Conservation (phyloP, 2,888 invertebrate genomes). For the Pristionchus maxplancki region DNA sequence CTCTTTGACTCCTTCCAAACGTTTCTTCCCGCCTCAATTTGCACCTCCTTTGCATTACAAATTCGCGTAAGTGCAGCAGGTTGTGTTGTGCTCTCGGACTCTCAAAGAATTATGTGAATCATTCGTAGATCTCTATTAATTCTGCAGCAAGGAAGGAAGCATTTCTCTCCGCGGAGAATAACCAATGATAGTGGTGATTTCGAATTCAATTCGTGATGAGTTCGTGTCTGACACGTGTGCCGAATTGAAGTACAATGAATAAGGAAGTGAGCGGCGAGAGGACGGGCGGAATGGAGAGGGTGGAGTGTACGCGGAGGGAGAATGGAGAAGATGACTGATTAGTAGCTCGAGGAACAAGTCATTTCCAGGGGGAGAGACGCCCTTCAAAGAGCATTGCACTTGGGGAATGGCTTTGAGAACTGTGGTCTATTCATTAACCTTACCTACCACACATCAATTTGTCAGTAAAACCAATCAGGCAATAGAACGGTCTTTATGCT, state of each 20-base stretch:
- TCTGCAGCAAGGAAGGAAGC: neutral
- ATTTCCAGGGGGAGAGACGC: neutral
- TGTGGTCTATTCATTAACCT: neutral
- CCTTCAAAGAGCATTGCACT: slow-evolving; percentile 9
- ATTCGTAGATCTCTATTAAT: neutral
- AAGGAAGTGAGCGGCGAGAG: neutral
- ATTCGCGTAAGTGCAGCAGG: neutral
- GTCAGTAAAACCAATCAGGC: too few relatives aligned
- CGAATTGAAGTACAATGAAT: slow-evolving; percentile 38
- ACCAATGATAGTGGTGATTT: slow-evolving; percentile 28
- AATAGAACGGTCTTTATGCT: slow-evolving; percentile 35
- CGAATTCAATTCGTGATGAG: slow-evolving; percentile 39
- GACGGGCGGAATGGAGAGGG: neutral
- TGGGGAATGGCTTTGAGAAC: neutral
- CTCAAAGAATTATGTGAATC: too few relatives aligned
- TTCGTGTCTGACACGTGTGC: slow-evolving; percentile 15
- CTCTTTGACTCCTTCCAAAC: neutral
- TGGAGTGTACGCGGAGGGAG: neutral
- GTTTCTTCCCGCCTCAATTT: neutral
- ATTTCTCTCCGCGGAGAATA: neutral
- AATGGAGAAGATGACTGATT: slow-evolving; percentile 21
- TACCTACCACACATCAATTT: too few relatives aligned
- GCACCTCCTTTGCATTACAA: neutral
- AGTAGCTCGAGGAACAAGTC: neutral
- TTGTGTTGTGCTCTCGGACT: neutral